These are phyloP conservation scores for Mimachlamys varia DNA, from an alignment of 2,888 invertebrate species.

Conservation along the genomic window DNA sequence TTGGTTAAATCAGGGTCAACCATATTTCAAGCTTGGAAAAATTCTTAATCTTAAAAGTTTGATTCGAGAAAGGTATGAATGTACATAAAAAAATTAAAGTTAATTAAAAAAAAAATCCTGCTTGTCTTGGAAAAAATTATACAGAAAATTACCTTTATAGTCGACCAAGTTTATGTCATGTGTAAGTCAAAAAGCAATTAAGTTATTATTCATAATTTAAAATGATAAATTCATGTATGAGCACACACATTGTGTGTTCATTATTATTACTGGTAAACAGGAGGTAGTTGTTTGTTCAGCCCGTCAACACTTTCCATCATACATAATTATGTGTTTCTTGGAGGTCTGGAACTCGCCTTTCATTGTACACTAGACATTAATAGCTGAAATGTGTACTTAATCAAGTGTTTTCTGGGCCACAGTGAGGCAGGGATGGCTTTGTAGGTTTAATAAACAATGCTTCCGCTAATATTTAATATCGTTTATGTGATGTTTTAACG, in stretches of 20 bases:
- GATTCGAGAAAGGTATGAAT: too few species aligned
- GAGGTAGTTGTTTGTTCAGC: too few species aligned
- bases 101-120: too few species aligned
- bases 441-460: background rate
- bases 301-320: background rate
- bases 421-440: background rate
- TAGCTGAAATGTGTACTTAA: background rate
- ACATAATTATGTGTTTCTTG: background rate
- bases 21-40: too few species aligned
- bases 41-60: too few species aligned
- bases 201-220: too few species aligned
- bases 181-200: too few species aligned
- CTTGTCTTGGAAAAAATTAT: too few species aligned
- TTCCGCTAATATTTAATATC: background rate
- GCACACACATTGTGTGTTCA: background rate
- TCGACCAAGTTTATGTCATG: too few species aligned
- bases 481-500: background rate
- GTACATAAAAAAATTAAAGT: too few species aligned
- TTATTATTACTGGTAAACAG: background rate
- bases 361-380: background rate
- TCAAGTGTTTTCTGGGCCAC: background rate
- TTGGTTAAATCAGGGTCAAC: too few species aligned
- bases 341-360: background rate
- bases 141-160: too few species aligned
- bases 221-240: background rate